phyloP scores from a whole-genome alignment of 2,113 vertebrate genomes.

The Mobula birostris region DNA sequence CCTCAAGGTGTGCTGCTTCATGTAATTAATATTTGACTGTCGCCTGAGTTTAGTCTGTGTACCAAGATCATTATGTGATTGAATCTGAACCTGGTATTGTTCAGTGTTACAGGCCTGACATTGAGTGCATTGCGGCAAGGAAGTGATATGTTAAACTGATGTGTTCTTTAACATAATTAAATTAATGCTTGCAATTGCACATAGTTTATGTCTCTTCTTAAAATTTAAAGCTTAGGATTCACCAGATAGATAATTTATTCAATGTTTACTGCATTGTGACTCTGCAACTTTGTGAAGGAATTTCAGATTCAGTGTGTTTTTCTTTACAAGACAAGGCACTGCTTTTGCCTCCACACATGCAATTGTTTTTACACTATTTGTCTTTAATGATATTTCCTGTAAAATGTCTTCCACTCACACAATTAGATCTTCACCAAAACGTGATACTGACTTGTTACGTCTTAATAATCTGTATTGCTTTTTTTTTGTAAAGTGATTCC shows the following conservation, averaged over 20 bases:
- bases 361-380: not conserved
- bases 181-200: not conserved
- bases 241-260: not conserved
- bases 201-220: not conserved
- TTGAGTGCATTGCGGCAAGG: not conserved
- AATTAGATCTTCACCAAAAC: not conserved
- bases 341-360: not conserved
- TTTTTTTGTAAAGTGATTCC: not conserved
- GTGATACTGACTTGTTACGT: not conserved
- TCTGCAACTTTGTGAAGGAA: not conserved
- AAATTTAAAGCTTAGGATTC: not conserved
- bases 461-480: not conserved
- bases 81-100: not conserved
- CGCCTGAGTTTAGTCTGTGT: not conserved
- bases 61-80: not conserved
- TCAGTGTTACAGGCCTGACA: too few relatives aligned
- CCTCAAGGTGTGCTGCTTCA: not conserved
- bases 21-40: not conserved
- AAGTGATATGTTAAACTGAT: not conserved
- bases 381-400: constrained; percentile 6
- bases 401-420: not conserved
- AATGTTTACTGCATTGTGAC: not conserved
- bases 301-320: not conserved
- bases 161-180: not conserved
- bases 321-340: not conserved